Conservation (phyloP, 2,888 invertebrate genomes). For the Pollenia angustigena region DNA sequence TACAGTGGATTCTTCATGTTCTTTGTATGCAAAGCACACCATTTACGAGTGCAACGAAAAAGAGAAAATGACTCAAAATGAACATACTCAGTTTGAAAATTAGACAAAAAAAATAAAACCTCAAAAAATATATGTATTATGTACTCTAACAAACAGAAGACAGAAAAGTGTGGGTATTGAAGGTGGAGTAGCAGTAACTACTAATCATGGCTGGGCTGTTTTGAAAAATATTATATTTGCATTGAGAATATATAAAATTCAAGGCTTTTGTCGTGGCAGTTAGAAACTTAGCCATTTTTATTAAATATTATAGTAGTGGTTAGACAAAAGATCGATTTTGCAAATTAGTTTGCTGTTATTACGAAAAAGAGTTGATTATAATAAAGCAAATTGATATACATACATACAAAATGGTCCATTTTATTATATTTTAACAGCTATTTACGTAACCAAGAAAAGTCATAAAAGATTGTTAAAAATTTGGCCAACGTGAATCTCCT, state of each 20-base stretch:
- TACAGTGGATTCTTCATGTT: too few relatives aligned
- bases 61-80: too few relatives aligned
- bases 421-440: too few relatives aligned
- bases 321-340: background rate
- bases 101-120: background rate
- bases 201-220: background rate
- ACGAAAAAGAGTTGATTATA: background rate
- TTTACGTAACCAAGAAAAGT: too few relatives aligned
- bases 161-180: slow-evolving; percentile 20
- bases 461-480: too few relatives aligned
- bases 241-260: slow-evolving; percentile 25
- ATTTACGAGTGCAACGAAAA: too few relatives aligned
- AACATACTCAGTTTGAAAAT: background rate
- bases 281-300: background rate
- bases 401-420: too few relatives aligned
- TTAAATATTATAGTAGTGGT: background rate
- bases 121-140: background rate
- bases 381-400: too few relatives aligned
- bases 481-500: too few relatives aligned
- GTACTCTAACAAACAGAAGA: slow-evolving; percentile 10
- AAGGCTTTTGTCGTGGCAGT: slow-evolving; percentile 13
- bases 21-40: too few relatives aligned
- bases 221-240: background rate
- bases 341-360: background rate
- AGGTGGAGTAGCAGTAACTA: slow-evolving; percentile 14